A percentile compares a stretch with the other conserved stretches of the same genome.
Conservation (phyloP, 2,888 invertebrate species). For the Eupsilia transversa region DNA sequence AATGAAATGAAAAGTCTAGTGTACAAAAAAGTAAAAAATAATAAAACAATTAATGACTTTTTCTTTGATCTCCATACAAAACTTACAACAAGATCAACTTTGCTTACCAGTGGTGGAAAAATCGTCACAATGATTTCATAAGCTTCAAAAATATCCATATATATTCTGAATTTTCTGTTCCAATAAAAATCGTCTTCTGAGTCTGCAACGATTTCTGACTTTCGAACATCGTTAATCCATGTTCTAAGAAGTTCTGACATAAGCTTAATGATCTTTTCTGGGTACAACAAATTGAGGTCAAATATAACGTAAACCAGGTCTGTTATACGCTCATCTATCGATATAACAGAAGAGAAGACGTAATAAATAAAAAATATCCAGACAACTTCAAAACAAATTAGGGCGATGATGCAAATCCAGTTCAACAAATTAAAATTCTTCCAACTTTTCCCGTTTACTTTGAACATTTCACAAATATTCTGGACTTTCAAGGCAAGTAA, state of each 20-base stretch:
- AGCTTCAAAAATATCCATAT: conserved; percentile 17
- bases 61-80: too few relatives aligned
- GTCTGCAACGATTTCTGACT: background rate
- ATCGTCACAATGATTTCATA: conserved; percentile 10
- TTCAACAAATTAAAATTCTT: conserved; percentile 1
- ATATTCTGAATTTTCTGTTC: background rate
- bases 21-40: too few relatives aligned
- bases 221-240: conserved; percentile 13
- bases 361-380: background rate
- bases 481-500: conserved; percentile 7
- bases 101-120: conserved; percentile 16
- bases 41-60: too few relatives aligned
- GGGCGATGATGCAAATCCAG: background rate
- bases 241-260: conserved; percentile 6
- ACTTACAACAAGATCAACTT: background rate
- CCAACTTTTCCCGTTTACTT: background rate
- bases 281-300: conserved; percentile 16
- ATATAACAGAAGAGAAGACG: background rate
- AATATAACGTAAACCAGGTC: conserved; percentile 7
- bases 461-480: conserved; percentile 11
- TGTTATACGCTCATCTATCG: background rate
- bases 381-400: background rate
- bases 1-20: too few relatives aligned
- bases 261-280: background rate
- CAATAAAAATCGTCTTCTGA: conserved; percentile 5